Evolutionary conservation across 2,888 invertebrate genomes (phyloP), one percentile per base, ranked within the genome.

Genomic region (Nasonia oneida): DNA sequence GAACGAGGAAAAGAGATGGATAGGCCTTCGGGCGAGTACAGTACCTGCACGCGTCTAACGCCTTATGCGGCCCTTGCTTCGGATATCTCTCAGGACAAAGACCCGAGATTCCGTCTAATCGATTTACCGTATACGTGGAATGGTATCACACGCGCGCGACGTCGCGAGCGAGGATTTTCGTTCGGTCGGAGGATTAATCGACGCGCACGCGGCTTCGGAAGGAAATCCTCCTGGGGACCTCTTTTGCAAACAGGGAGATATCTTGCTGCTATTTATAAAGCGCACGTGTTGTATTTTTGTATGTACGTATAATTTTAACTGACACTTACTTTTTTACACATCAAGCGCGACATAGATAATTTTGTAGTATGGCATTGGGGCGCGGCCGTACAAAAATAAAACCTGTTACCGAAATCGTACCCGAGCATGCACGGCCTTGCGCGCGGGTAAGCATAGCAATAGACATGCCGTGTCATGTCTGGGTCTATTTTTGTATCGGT

Each of bases 1-100:
- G 71, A 71, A 29, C 18, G 70, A 64, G 29, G 23, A 67, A 67
- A 29, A 33, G 67, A 33, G 67, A 67, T n/a, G 67, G 33, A 67
- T 33, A 10, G 14, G 23, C 29, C 64, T 61, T 61, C 57, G 57
- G 15, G n/a, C 67, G 15, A 15, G 53, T 53, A 18, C 15, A 18
- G 29, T 29, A 29, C 29, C 1, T 1, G 14, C 23, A 23, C 23
- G 23, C 29, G 29, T 33, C 33, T 67, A 67, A 33, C 33, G 67
- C 67, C 10, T 2, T 3, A 6, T 23, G n/a, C 23, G 23, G 61
- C 61, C 53, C 53, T 18, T 53, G 53, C 53, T 18, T 53, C 53
- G 15, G 53, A 18, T 53, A 3, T 53, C 15, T 53, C 53, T 15
- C 18, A 67, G 67, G 29, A 67, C 67, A 67, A 67, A 67, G 67